Evolutionary conservation across 2,113 vertebrate species (phyloP), one percentile per base, ranked within the genome.

Genomic region (Tiliqua scincoides): DNA sequence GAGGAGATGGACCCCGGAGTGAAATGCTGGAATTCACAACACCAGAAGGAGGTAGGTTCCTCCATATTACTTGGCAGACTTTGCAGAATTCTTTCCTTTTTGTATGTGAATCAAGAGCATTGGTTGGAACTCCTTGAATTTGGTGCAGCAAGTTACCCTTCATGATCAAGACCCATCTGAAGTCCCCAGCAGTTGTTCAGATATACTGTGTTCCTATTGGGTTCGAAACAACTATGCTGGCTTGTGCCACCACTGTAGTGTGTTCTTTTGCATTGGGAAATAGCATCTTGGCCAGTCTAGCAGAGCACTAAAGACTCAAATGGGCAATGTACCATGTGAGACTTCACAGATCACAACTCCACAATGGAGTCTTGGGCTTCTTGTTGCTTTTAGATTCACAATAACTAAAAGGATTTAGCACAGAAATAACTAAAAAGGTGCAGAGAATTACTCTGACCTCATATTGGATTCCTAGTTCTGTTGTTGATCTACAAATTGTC

Each of bases 1-100:
- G 96, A 78, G 98, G 97, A 10, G 98, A 99, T 71, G 96, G 98
- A 85, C 97, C 97, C 57, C 97, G 96, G 85, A 99, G 98, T 93
- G 98, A 98, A 80, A 90, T 91, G 2, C 97, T 98, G 96, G 98
- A 98, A 63, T 98, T 99, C 95, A 96, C 96, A 91, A 99, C 98
- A 82, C 98, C 97, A 0, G 98, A 99, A 94, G 99, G 98, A 97
- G 98, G 99, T 99, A 97, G 0, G 96, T 96, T 32, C 75, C 67
- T 3, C 30, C 37, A 48, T 63, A 43, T 52, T 62, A 37, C 32
- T 61, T 0, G 17, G 0, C 3, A 12, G 17, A 43, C 18, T 7
- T n/a, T 52, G 54, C 43, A 0, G 61, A 2, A 3, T 57, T 62
- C 32, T 59, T 18, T 6, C 40, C 52, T 0, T 5, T 48, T 4